Evolutionary conservation across 2,113 vertebrate species (phyloP).

Genomic region (Seriola aureovittata): DNA sequence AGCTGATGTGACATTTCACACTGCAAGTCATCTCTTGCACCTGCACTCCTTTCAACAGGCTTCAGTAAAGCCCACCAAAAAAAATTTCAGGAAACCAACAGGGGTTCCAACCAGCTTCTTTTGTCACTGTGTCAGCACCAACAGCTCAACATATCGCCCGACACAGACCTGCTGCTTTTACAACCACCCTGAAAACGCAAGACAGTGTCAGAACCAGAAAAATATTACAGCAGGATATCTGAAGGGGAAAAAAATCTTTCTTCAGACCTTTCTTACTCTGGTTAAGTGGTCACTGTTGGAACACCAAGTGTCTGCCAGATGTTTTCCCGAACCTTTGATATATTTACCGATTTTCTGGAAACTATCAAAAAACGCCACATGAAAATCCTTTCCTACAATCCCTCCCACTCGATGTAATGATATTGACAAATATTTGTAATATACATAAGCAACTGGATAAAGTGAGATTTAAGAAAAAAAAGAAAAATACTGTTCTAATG

Average conservation of each 20-base stretch:
- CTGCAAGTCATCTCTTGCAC: slow-evolving; percentile 3
- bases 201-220: slow-evolving; percentile 33
- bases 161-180: slow-evolving; percentile 59
- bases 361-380: slow-evolving; percentile 44
- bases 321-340: slow-evolving; percentile 66
- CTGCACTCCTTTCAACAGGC: slow-evolving; percentile 35
- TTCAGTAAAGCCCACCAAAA: slow-evolving; percentile 25
- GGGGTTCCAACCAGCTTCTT: slow-evolving; percentile 50
- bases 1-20: slow-evolving; percentile 22
- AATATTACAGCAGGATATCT: slow-evolving; percentile 30
- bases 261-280: slow-evolving; percentile 25
- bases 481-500: no score
- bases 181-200: slow-evolving; percentile 44
- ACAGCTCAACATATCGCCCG: slow-evolving; percentile 40
- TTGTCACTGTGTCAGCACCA: slow-evolving; percentile 60
- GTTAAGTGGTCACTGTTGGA: slow-evolving; percentile 59
- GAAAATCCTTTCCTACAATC: slow-evolving; percentile 16
- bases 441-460: not conserved
- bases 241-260: slow-evolving; percentile 1
- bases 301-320: slow-evolving; percentile 71
- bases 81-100: slow-evolving; percentile 45
- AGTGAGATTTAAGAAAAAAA: not conserved
- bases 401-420: not conserved
- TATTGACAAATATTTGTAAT: not conserved
- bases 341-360: slow-evolving; percentile 63